Evolutionary conservation across 2,797 vertebrate species (phyloP), one percentile per base, ranked within the genome.

Genomic region (Coregonus sp.): DNA sequence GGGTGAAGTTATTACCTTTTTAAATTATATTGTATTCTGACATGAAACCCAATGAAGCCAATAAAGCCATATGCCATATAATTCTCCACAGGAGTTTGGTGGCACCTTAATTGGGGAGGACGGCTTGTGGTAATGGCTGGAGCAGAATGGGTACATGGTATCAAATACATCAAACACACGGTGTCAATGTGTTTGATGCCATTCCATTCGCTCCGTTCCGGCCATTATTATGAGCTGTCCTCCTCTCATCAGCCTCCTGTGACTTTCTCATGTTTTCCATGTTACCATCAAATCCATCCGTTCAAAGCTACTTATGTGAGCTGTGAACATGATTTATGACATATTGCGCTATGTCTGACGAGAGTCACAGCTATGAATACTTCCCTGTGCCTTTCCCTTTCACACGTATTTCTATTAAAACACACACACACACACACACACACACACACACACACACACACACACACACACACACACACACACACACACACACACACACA

Each of bases 401-500:
- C 1, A 47, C 35, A 9, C 40, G 11, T 47, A 11, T 47, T 2
- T 47, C 40, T 47, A 47, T 47, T 11, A 11, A 11, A 2, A 3
- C 80, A 85, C 79, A 75, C 75, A 16, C 51, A 72, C 74, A 67
- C 75, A 73, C 18, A 0, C 18, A 2, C 54, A 0, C 54, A n/a
- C 16, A 7, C 54, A 56, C 54, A 6, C 54, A n/a, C 54, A n/a
- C 54, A 15, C 16, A 6, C 18, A 16, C 54, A 6, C 18, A n/a
- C 54, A 9, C 40, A 40, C 40, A 9, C 40, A 7, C 33, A 35
- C 33, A 35, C 33, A 35, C 33, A 35, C 37, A 40, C 37, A 7
- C 37, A 40, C 37, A 40, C 37, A 40, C 37, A 40, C 37, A 40
- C 37, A 40, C 37, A 40, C 37, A 40, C 37, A 40, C 37, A 40